phyloP scores from a whole-genome alignment of 2,113 vertebrate species.

The Lamprotornis superbus region DNA sequence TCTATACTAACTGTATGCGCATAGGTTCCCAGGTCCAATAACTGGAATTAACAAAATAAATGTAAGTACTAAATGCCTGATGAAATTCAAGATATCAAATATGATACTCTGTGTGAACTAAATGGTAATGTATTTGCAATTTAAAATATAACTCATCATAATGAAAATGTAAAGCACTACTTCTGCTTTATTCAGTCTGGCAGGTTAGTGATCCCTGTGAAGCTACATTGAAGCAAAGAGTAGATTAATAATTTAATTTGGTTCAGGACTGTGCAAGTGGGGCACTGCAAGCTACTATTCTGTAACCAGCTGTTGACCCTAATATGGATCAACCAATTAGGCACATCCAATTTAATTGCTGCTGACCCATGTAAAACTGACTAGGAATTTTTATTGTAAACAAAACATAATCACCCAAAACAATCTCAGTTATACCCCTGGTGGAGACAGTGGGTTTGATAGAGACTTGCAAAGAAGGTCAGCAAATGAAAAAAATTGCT shows the following conservation, averaged over 20 bases:
- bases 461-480: constrained; percentile 73
- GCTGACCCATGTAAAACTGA: constrained; percentile 79
- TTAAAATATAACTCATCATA: constrained; percentile 95
- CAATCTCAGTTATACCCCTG: constrained; percentile 65
- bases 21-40: neutral
- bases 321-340: constrained; percentile 92
- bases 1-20: neutral
- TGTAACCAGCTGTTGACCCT: constrained; percentile 91
- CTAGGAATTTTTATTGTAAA: constrained; percentile 79
- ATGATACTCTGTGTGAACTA: constrained; percentile 50
- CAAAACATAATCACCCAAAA: constrained; percentile 65
- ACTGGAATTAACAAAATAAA: constrained; percentile 63
- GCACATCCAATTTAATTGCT: constrained; percentile 93
- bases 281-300: constrained; percentile 77
- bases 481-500: constrained; percentile 63
- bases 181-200: constrained; percentile 97
- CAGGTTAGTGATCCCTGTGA: constrained; percentile 96
- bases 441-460: constrained; percentile 67
- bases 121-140: constrained; percentile 89
- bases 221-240: constrained; percentile 90
- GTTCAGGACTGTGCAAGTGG: constrained; percentile 81
- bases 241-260: constrained; percentile 99
- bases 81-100: constrained; percentile 46
- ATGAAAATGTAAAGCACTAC: constrained; percentile 98
- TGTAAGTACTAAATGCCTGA: constrained; percentile 47